phyloP scores from a whole-genome alignment of 2,113 vertebrate genomes.

The Neodontobutis hainanensis region DNA sequence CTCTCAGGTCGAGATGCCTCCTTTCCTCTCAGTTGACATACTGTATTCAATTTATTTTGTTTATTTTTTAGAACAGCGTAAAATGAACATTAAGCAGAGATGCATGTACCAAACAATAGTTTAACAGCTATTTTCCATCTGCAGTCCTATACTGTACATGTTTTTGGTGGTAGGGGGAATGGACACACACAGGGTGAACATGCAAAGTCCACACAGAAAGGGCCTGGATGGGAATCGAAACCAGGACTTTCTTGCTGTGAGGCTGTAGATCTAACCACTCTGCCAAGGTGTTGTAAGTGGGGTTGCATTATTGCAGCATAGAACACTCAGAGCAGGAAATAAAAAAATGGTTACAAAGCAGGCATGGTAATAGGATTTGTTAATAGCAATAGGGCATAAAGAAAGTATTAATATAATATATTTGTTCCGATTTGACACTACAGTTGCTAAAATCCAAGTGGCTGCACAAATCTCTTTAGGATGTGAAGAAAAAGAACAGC shows the following conservation, averaged over 20 bases:
- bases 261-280: too few species aligned
- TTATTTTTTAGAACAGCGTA: too few species aligned
- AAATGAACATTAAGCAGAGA: too few species aligned
- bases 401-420: constrained; percentile 66
- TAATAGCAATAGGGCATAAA: constrained; percentile 72
- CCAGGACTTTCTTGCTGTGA: too few species aligned
- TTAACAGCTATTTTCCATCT: too few species aligned
- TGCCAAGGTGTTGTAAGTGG: constrained; percentile 33
- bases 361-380: constrained; percentile 66
- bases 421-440: constrained; percentile 64
- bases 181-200: too few species aligned
- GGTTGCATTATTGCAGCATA: constrained; percentile 44
- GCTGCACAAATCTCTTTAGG: constrained; percentile 66
- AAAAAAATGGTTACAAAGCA: constrained; percentile 54
- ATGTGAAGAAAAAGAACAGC: constrained; percentile 38
- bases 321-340: constrained; percentile 65
- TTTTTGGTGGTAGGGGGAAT: too few species aligned
- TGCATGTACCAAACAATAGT: too few species aligned
- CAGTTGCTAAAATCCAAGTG: constrained; percentile 44
- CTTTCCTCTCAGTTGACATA: constrained; percentile 44
- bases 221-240: too few species aligned
- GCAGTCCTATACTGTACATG: too few species aligned
- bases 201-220: too few species aligned
- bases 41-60: background rate
- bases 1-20: constrained; percentile 26